Conservation (phyloP, 2,113 vertebrate genomes). For the Acrocephalus arundinaceus region DNA sequence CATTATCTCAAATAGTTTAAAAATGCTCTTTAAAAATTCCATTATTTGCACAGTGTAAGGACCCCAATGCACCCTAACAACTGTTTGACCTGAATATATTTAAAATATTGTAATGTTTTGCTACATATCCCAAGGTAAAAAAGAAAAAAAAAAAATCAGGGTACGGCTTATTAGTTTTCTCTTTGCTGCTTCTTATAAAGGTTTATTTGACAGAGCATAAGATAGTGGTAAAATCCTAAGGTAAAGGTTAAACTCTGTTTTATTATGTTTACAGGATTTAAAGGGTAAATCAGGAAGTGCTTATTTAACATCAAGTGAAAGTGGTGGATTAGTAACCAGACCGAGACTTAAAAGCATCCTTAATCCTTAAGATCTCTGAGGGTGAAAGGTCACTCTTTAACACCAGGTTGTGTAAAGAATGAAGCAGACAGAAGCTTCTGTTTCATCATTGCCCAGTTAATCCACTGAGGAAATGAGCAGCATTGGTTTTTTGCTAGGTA, state of each 20-base stretch:
- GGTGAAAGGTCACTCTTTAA: slow-evolving; percentile 92
- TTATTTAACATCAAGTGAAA: slow-evolving; percentile 88
- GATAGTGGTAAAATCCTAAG: slow-evolving; percentile 82
- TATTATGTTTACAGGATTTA: slow-evolving; percentile 86
- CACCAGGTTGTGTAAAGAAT: slow-evolving; percentile 87
- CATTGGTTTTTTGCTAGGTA: slow-evolving; percentile 63
- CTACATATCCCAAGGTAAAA: slow-evolving; percentile 75
- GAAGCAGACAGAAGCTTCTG: slow-evolving; percentile 81
- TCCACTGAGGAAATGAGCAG: slow-evolving; percentile 88
- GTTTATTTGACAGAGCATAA: slow-evolving; percentile 74
- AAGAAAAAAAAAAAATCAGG: slow-evolving; percentile 51
- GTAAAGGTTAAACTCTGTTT: slow-evolving; percentile 86
- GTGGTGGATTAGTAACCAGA: slow-evolving; percentile 85
- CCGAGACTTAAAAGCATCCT: slow-evolving; percentile 84
- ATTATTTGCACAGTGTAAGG: slow-evolving; percentile 66
- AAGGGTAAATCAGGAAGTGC: slow-evolving; percentile 83
- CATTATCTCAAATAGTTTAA: slow-evolving; percentile 69
- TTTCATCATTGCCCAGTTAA: slow-evolving; percentile 80
- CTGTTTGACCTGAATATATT: slow-evolving; percentile 77
- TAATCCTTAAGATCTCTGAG: slow-evolving; percentile 92
- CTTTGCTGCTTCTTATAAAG: slow-evolving; percentile 73
- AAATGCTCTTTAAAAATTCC: slow-evolving; percentile 60
- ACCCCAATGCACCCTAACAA: slow-evolving; percentile 44
- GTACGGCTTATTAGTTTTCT: slow-evolving; percentile 81
- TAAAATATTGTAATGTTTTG: slow-evolving; percentile 82